A percentile compares a stretch with the other conserved stretches of the same genome.
Conservation (phyloP, 2,888 invertebrate genomes). For the Asteroscopus sphinx region DNA sequence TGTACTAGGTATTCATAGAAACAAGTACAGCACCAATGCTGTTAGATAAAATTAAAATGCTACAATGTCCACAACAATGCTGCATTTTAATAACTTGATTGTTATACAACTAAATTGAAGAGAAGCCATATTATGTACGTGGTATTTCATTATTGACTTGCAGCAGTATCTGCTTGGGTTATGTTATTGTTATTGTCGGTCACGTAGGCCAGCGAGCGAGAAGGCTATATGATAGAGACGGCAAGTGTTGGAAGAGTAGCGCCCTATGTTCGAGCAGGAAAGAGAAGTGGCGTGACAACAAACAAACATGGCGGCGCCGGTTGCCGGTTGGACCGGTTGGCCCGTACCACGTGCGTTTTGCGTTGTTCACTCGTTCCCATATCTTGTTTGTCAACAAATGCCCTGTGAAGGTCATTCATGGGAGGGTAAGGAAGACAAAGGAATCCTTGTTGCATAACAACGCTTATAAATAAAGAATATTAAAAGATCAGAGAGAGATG, state of each 20-base stretch:
- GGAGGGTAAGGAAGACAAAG: constrained; percentile 81
- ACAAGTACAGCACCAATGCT: constrained; percentile 40
- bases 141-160: constrained; percentile 58
- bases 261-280: constrained; percentile 69
- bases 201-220: constrained; percentile 83
- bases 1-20: constrained; percentile 29
- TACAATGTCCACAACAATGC: constrained; percentile 46
- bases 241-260: constrained; percentile 58
- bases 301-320: constrained; percentile 88
- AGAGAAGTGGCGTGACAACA: constrained; percentile 86
- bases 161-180: constrained; percentile 72
- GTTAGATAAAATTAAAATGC: constrained; percentile 59
- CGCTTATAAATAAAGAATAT: constrained; percentile 42
- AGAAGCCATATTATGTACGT: constrained; percentile 50
- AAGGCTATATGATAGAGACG: constrained; percentile 65
- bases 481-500: constrained; percentile 42
- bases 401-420: constrained; percentile 85
- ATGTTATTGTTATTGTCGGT: constrained; percentile 86
- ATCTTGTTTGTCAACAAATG: constrained; percentile 89
- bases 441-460: constrained; percentile 73
- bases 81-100: constrained; percentile 52
- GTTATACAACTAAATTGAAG: constrained; percentile 53
- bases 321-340: constrained; percentile 85
- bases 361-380: constrained; percentile 79
- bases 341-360: constrained; percentile 85